These are phyloP conservation scores for Sander vitreus DNA, from an alignment of 2,113 vertebrate genomes.

Conservation along the genomic window DNA sequence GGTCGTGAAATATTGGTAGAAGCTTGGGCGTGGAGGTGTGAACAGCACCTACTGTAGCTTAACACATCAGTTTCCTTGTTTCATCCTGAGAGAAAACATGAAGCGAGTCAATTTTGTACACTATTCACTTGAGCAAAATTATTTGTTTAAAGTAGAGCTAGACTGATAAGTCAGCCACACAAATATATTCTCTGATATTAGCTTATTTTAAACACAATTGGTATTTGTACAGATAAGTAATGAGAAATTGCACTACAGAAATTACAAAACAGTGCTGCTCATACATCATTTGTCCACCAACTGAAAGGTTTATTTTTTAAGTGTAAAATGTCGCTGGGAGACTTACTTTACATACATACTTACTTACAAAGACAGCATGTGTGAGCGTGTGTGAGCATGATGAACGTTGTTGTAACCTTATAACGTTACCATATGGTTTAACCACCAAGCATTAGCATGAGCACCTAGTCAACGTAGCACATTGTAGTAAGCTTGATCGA, in stretches of 20 bases:
- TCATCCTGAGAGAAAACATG: not conserved
- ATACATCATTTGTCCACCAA: not conserved
- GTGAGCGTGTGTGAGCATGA: no score
- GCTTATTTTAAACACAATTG: not conserved
- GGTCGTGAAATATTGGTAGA: not conserved
- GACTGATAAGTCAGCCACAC: not conserved
- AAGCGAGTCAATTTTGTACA: not conserved
- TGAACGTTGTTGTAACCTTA: no score
- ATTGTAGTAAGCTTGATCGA: no score
- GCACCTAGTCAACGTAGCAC: no score
- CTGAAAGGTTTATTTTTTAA: not conserved
- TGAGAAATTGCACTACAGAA: not conserved
- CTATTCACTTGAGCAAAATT: not conserved
- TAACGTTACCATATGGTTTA: no score
- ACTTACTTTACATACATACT: no score
- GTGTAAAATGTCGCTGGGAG: no score
- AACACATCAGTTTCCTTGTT: not conserved
- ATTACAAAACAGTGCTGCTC: not conserved
- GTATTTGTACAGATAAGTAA: not conserved
- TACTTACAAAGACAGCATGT: no score
- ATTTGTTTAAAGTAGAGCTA: not conserved
- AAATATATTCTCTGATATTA: not conserved
- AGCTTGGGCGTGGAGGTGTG: constrained; percentile 30
- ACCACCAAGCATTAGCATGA: no score
- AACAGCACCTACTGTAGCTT: not conserved